Evolutionary conservation across 2,113 vertebrate genomes (phyloP).

Genomic region (Agelaius tricolor): DNA sequence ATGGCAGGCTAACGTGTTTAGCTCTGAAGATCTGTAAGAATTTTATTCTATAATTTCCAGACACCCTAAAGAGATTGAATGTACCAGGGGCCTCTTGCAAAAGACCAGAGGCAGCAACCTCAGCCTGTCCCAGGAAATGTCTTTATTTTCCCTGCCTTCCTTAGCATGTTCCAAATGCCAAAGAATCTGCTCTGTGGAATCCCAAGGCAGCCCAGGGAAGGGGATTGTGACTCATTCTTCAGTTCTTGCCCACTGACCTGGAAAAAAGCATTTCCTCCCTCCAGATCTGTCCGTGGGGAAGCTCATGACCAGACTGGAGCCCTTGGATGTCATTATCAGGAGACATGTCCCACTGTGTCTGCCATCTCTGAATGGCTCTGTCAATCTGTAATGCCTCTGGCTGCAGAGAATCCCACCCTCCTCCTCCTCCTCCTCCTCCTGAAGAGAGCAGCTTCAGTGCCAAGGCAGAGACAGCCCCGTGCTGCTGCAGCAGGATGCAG

Average conservation of each 20-base stretch:
- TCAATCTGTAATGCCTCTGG: neutral
- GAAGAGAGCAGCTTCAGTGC: neutral
- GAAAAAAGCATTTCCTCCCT: neutral
- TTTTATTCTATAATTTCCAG: neutral
- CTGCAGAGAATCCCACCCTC: neutral
- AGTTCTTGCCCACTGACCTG: neutral
- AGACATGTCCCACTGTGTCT: neutral
- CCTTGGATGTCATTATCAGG: neutral
- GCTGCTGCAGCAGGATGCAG: neutral
- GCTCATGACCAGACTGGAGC: neutral
- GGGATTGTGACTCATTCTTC: neutral
- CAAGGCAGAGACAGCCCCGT: accelerated
- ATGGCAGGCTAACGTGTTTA: neutral
- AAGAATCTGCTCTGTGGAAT: neutral
- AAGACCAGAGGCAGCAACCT: neutral
- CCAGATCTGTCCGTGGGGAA: neutral
- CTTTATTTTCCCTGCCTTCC: neutral
- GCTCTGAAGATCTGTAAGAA: neutral
- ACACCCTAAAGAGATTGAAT: neutral
- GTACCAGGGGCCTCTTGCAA: neutral
- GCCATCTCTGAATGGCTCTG: neutral
- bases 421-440: neutral
- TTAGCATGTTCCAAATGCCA: neutral
- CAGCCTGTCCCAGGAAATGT: neutral
- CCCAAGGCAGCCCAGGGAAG: neutral